Base-by-base conservation (phyloP, 2,797 vertebrate species). In the Siniperca scherzeri region DNA sequence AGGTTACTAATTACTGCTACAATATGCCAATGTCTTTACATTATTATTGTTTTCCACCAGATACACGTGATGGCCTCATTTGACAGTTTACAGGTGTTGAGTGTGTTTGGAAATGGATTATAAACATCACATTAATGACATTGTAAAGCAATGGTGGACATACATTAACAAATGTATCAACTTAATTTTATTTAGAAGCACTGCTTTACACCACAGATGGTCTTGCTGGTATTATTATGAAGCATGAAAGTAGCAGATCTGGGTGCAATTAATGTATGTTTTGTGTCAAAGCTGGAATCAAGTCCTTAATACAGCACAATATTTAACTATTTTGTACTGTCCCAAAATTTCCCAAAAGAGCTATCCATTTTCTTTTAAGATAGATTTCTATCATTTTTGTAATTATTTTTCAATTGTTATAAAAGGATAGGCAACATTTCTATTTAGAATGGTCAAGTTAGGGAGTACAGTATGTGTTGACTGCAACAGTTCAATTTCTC, bases 401-500 rank as follows among this genome's bases (percentile, higher is more conserved):
- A 14, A 62, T 62, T n/a, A 11, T 42, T 55, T 61, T 55, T 19
- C 7, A 44, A 16, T 7, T 50, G 12, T 48, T 11, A 38, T 5
- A 25, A 46, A n/a, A 40, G 6, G 5, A 19, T 40, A 50, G 1
- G 5, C 11, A 0, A 17, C 0, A 2, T 22, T 67, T 12, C 13
- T 44, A 64, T n/a, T 77, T 14, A 2, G 30, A 57, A 33, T 0
- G 14, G 1, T 60, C 57, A 38, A 6, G 56, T 70, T 6, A 16
- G 38, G 13, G 7, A 25, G 33, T 13, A n/a, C 0, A 10, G 30
- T 17, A 1, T 46, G 11, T 16, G 40, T 12, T 11, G 46, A 27
- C 22, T 11, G 25, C 16, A 62, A 7, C n/a, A 6, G 27, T 22
- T 44, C 11, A 13, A 14, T n/a, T 0, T n/a, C 78, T 90, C 88